phyloP scores from a whole-genome alignment of 2,113 vertebrate species.

The Microtus pennsylvanicus region DNA sequence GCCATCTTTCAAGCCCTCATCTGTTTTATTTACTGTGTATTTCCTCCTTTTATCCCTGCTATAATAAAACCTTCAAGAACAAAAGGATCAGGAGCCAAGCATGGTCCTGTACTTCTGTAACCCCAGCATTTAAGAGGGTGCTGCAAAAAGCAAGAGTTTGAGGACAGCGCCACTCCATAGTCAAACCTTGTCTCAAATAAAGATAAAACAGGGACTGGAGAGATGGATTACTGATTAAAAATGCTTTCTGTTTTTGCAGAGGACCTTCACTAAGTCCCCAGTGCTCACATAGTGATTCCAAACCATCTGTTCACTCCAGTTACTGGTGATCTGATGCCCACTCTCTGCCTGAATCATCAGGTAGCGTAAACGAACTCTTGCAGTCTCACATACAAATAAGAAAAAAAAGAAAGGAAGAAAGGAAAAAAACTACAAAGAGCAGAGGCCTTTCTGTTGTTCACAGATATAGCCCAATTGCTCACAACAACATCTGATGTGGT shows the following conservation, averaged over 20 bases:
- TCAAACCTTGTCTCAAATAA: not conserved
- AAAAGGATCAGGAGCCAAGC: not conserved
- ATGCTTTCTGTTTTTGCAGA: not conserved
- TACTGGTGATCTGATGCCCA: not conserved
- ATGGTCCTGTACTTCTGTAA: not conserved
- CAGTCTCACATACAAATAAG: not conserved
- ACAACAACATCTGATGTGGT: not conserved
- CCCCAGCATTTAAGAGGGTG: not conserved
- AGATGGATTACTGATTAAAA: not conserved
- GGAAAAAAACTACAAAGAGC: not conserved
- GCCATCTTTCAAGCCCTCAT: not conserved
- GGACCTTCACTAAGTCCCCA: not conserved
- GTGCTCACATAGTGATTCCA: not conserved
- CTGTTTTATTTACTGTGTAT: constrained; percentile 23
- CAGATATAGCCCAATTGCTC: not conserved
- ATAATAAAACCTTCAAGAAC: constrained; percentile 26
- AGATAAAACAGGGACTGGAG: not conserved
- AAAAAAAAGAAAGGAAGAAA: not conserved
- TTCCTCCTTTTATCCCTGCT: not conserved
- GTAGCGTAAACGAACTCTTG: not conserved
- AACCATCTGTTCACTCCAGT: not conserved
- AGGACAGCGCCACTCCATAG: not conserved
- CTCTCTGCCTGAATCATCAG: not conserved
- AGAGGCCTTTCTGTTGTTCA: constrained; percentile 24
- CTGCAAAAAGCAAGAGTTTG: not conserved